Evolutionary conservation across 2,113 vertebrate genomes (phyloP).

Genomic region (Pollachius pollachius): DNA sequence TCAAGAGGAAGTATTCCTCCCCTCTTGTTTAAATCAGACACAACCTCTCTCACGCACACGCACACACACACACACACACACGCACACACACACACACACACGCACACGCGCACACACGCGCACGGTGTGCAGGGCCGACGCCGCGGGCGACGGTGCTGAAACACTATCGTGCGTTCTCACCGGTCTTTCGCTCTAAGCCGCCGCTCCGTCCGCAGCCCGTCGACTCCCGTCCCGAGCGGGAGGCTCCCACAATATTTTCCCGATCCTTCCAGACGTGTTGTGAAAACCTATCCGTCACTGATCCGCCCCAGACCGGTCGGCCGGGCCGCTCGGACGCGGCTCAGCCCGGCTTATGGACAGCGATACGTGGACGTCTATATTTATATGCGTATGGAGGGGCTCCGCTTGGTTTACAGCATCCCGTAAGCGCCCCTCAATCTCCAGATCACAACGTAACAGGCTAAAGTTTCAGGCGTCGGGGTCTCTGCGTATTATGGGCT

Average conservation of each 20-base stretch:
- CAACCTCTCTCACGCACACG: constrained; percentile 15
- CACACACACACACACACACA: too few relatives aligned
- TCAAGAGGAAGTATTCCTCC: constrained; percentile 17
- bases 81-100: too few relatives aligned
- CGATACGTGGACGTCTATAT: too few relatives aligned
- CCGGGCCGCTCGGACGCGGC: background rate
- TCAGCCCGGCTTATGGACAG: background rate
- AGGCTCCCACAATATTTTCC: background rate
- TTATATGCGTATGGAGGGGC: too few relatives aligned
- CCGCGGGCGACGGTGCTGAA: too few relatives aligned
- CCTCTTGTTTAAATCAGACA: background rate
- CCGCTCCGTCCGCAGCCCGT: background rate
- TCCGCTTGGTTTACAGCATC: background rate
- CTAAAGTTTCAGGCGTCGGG: too few relatives aligned
- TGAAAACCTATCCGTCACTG: background rate
- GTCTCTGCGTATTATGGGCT: too few relatives aligned
- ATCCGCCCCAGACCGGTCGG: background rate
- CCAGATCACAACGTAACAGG: background rate
- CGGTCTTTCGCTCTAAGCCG: too few relatives aligned
- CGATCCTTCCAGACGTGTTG: background rate
- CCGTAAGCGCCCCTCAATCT: background rate
- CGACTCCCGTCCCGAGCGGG: background rate
- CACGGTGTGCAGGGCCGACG: too few relatives aligned
- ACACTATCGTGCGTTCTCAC: too few relatives aligned
- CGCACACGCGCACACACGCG: too few relatives aligned